Base-by-base conservation (phyloP, 2,888 invertebrate species). In the Agrypnus murinus region DNA sequence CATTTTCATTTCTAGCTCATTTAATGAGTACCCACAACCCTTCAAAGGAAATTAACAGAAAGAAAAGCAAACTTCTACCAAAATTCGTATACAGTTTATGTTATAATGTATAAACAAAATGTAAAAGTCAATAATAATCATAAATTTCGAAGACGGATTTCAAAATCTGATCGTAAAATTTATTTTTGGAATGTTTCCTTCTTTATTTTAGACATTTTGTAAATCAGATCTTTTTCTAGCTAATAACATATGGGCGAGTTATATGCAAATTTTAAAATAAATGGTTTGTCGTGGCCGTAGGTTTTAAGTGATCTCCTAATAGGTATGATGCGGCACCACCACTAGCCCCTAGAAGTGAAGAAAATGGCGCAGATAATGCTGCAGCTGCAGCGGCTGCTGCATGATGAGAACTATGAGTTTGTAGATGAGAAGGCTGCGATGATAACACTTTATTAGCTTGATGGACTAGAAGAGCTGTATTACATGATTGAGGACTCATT, bases 381-480 rank as follows among this genome's bases (percentile, higher is more conserved):
- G 82, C 92, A 85, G 86, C 92, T 1, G 85, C 85, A 82, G 78
- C 92, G 86, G 86, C 92, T 86, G 86, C 92, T 86, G 75, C 91
- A 87, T 73, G 89, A 85, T 90, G 91, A 87, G 83, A 89, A 65
- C 80, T 80, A 68, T 83, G 83, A 25, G 81, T 78, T 66, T 82
- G 79, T 64, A 82, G 81, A 72, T 82, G 83, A 57, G 83, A 84
- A 77, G 82, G 85, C 74, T 86, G 86, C n/a, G 86, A 84, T 5
- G 85, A 85, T 65, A 86, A 80, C 34, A 85, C 86, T 77, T 86
- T 86, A 77, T 86, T 86, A 7, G 86, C 86, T 77, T 86, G 86
- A 65, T 86, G 86, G 34, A 86, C 86, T 64, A 87, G 76, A 0
- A 86, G 81, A 17, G 86, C 85, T 34, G 86, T 86, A 79, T 85